Evolutionary conservation across 2,113 vertebrate species (phyloP).

Genomic region (Oreochromis spilurus): DNA sequence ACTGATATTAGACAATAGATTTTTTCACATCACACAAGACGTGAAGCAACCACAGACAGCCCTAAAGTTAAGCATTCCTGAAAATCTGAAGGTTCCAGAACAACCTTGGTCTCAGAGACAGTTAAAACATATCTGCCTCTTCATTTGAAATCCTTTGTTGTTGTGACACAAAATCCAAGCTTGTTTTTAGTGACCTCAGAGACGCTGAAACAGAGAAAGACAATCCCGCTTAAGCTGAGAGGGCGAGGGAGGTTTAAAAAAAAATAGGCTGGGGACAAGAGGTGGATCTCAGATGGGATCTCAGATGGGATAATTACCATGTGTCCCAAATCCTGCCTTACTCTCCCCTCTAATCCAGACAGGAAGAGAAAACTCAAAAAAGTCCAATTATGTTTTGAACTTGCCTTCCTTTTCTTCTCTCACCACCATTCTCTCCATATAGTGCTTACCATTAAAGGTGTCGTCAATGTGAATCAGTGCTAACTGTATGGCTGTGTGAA

Average conservation of each 20-base stretch:
- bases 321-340: conserved; percentile 59
- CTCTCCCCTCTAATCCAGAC: conserved; percentile 56
- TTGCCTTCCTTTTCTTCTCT: not conserved
- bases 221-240: conserved; percentile 59
- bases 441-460: not conserved
- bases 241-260: conserved; percentile 22
- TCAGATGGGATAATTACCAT: conserved; percentile 69
- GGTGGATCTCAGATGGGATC: conserved; percentile 32
- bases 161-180: conserved; percentile 29
- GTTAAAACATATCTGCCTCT: conserved; percentile 18
- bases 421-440: not conserved
- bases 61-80: not conserved
- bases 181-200: conserved; percentile 46
- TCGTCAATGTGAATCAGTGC: not conserved
- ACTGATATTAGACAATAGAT: not conserved
- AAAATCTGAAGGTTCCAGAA: conserved; percentile 2
- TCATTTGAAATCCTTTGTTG: conserved; percentile 44
- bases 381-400: conserved; percentile 59
- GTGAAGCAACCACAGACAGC: not conserved
- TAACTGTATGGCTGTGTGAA: not conserved
- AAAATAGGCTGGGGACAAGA: conserved; percentile 18
- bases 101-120: not conserved
- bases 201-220: conserved; percentile 47
- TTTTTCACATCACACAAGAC: not conserved
- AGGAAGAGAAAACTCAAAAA: conserved; percentile 28